phyloP scores from a whole-genome alignment of 1,140 invertebrate genomes.

The Spodoptera litura region DNA sequence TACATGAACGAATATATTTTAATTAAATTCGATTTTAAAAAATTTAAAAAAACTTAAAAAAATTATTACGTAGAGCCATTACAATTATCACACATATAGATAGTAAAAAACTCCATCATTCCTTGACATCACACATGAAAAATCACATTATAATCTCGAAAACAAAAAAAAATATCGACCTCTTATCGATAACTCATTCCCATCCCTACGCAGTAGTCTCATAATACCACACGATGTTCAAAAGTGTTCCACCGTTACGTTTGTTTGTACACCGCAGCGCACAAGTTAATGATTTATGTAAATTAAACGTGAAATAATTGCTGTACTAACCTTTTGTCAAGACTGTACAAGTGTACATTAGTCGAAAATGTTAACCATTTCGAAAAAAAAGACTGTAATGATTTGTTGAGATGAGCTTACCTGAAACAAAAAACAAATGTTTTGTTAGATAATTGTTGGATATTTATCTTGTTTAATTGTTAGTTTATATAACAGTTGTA shows the following conservation, averaged over 20 bases:
- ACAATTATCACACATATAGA: too few species aligned
- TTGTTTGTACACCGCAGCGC: constrained; percentile 23
- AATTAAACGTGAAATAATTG: constrained; percentile 40
- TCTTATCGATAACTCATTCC: constrained; percentile 36
- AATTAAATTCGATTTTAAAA: too few species aligned
- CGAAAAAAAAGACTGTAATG: neutral
- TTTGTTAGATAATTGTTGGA: neutral
- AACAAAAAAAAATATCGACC: constrained; percentile 2
- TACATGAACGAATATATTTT: too few species aligned
- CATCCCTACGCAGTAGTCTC: constrained; percentile 50
- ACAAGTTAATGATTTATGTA: constrained; percentile 41
- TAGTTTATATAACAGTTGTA: too few species aligned
- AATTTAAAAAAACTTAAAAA: too few species aligned
- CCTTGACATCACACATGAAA: too few species aligned
- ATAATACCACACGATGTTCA: constrained; percentile 58
- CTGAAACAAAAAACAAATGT: constrained; percentile 49
- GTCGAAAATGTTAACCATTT: neutral
- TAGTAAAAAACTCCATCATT: too few species aligned
- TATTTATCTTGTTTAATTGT: too few species aligned
- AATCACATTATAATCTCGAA: too few species aligned
- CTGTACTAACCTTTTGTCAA: constrained; percentile 1
- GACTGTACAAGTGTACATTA: neutral
- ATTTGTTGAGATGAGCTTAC: constrained; percentile 44
- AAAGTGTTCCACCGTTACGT: constrained; percentile 67
- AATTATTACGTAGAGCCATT: too few species aligned